Evolutionary conservation across 2,888 invertebrate species (phyloP).

Genomic region (Candidula unifasciata): DNA sequence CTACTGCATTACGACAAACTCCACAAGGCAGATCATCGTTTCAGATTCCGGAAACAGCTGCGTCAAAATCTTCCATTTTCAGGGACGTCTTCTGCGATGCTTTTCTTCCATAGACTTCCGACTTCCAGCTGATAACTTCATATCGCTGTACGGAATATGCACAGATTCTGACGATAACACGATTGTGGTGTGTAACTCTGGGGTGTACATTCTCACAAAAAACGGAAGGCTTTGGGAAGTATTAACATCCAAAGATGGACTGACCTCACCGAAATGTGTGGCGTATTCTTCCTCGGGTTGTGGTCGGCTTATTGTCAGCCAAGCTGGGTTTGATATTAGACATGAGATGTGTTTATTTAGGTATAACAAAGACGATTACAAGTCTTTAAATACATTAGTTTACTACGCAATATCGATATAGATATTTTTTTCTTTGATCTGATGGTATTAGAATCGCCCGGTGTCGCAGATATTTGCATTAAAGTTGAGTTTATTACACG

Average conservation of each 20-base stretch:
- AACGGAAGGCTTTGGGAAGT: conserved; percentile 75
- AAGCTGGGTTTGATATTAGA: conserved; percentile 64
- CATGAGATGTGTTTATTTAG: conserved; percentile 70
- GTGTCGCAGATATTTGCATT: background rate
- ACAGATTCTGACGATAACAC: conserved; percentile 72
- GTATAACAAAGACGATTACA: conserved; percentile 72
- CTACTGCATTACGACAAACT: conserved; percentile 72
- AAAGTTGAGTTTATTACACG: background rate
- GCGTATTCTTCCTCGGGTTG: conserved; percentile 62
- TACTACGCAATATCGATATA: conserved; percentile 73
- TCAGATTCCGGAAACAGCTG: conserved; percentile 74
- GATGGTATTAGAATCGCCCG: background rate
- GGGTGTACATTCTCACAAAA: conserved; percentile 71
- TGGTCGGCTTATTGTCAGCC: conserved; percentile 69
- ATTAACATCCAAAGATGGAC: conserved; percentile 69
- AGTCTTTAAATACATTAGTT: conserved; percentile 70
- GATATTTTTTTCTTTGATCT: no score
- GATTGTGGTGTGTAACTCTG: conserved; percentile 71
- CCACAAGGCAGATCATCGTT: conserved; percentile 71
- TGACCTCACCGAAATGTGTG: conserved; percentile 71
- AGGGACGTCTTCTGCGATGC: conserved; percentile 68
- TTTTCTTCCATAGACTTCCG: conserved; percentile 69
- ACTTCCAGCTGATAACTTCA: conserved; percentile 67
- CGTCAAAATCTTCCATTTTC: conserved; percentile 74
- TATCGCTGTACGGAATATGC: conserved; percentile 69